phyloP scores from a whole-genome alignment of 2,113 vertebrate genomes.

The Nansenia antarctica region DNA sequence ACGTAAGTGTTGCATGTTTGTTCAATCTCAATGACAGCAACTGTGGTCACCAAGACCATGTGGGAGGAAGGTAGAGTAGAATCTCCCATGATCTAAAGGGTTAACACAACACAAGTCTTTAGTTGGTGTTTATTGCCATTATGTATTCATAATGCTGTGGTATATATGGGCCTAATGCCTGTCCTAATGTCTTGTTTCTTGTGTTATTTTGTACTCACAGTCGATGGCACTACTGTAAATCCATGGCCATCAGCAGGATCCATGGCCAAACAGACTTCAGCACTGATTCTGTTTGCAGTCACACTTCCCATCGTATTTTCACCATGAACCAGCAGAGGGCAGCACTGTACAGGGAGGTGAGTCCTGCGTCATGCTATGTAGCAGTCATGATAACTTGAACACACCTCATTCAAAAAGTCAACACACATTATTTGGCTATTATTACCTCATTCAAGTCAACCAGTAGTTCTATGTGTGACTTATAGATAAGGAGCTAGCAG shows the following conservation, averaged over 20 bases:
- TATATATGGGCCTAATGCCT: no score
- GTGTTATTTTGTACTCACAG: no score
- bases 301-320: not conserved
- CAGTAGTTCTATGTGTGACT: not conserved
- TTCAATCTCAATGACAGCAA: no score
- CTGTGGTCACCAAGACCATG: constrained; percentile 6
- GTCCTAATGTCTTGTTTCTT: not conserved
- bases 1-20: no score
- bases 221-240: no score
- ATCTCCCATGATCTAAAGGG: no score
- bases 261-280: constrained; percentile 1
- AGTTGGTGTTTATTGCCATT: no score
- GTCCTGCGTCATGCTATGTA: not conserved
- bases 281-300: constrained; percentile 22
- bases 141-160: no score
- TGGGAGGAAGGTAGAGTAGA: constrained; percentile 25
- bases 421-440: no score
- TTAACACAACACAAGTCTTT: not conserved
- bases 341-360: constrained; percentile 7
- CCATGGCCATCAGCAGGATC: no score
- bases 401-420: no score
- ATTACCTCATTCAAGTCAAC: no score
- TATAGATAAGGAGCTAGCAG: not conserved
- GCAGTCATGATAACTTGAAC: not conserved
- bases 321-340: constrained; percentile 12